phyloP scores from a whole-genome alignment of 2,797 vertebrate species.

The Enteromius trimaculatus region DNA sequence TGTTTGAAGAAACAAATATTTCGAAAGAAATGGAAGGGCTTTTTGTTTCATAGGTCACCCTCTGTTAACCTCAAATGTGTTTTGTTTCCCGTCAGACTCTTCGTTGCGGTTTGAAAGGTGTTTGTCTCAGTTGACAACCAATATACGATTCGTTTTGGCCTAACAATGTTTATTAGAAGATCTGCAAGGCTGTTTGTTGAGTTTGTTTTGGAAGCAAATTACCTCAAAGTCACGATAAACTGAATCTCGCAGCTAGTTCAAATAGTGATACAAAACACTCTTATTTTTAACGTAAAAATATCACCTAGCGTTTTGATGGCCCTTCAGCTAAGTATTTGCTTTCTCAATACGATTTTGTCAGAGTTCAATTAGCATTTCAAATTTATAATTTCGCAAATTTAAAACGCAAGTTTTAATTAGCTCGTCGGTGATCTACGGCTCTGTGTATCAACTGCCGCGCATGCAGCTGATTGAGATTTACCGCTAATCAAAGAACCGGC shows the following conservation, averaged over 20 bases:
- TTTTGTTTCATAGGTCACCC: not conserved
- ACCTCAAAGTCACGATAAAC: not conserved
- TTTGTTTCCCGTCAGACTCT: not conserved
- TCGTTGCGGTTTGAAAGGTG: not conserved
- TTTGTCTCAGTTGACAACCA: not conserved
- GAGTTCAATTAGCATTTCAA: too few species aligned
- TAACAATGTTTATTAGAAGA: not conserved
- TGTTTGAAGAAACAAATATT: not conserved
- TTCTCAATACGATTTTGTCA: not conserved
- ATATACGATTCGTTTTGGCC: not conserved
- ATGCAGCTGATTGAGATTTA: too few species aligned
- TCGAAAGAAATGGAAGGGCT: not conserved
- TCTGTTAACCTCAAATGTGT: not conserved
- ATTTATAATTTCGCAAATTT: too few species aligned
- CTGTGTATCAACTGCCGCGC: too few species aligned
- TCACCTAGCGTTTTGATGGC: not conserved
- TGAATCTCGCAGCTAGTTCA: not conserved
- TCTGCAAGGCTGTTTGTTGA: not conserved
- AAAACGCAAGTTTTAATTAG: too few species aligned
- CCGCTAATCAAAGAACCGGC: too few species aligned
- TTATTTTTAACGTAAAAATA: not conserved
- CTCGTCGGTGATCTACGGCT: too few species aligned
- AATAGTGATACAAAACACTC: not conserved
- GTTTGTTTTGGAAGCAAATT: conserved; percentile 1
- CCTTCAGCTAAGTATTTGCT: not conserved